phyloP scores from a whole-genome alignment of 2,888 invertebrate genomes.

The Ophion costatus region DNA sequence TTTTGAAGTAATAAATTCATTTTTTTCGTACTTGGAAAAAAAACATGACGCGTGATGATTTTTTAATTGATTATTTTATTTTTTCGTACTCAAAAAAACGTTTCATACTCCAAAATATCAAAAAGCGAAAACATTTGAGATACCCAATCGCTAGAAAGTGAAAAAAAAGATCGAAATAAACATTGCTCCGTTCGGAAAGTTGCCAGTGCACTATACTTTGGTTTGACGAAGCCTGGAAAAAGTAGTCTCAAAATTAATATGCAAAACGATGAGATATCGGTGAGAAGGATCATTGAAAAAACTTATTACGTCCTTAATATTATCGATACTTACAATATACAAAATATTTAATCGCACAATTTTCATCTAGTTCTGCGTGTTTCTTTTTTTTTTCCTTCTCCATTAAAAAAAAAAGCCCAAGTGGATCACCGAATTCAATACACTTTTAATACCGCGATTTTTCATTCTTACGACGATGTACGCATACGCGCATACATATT shows the following conservation, averaged over 20 bases:
- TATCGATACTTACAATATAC: constrained; percentile 48
- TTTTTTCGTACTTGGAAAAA: background rate
- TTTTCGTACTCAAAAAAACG: background rate
- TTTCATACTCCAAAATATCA: background rate
- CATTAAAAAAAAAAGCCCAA: background rate
- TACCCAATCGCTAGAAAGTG: background rate
- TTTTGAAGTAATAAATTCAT: background rate
- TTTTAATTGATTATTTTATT: background rate
- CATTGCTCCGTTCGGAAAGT: background rate
- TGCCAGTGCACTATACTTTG: background rate
- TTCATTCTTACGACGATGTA: background rate
- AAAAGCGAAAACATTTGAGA: background rate
- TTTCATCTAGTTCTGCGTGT: constrained; percentile 52
- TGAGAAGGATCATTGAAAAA: constrained; percentile 7
- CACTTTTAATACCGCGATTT: constrained; percentile 10
- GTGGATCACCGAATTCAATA: background rate
- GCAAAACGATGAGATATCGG: background rate
- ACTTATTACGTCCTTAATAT: background rate
- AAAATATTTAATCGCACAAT: constrained; percentile 67
- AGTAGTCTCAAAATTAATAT: too few relatives aligned
- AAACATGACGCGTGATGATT: background rate
- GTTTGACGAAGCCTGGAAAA: background rate
- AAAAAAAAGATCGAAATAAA: background rate
- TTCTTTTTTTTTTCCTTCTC: constrained; percentile 3
- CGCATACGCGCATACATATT: background rate